Evolutionary conservation across 2,113 vertebrate genomes (phyloP).

Genomic region (Perca schrenkii): DNA sequence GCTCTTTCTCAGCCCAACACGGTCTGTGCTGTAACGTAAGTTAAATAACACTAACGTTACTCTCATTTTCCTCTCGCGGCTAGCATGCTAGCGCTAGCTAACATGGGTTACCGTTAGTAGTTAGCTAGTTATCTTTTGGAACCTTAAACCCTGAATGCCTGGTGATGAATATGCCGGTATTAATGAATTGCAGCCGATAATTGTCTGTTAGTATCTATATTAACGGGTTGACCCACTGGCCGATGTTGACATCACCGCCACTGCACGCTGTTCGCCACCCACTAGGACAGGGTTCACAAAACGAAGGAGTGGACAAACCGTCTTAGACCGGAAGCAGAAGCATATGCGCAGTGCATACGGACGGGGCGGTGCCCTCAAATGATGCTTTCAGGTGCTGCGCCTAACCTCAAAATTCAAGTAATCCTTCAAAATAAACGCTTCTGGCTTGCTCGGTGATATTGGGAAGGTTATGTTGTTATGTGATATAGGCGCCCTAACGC

Average conservation of each 20-base stretch:
- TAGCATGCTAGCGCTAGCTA: slow-evolving; percentile 67
- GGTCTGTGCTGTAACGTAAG: background rate
- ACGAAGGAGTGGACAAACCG: background rate
- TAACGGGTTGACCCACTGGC: slow-evolving; percentile 63
- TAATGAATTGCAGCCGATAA: background rate
- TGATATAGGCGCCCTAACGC: background rate
- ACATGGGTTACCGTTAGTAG: background rate
- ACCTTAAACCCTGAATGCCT: background rate
- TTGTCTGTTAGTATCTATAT: background rate
- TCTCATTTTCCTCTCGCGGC: slow-evolving; percentile 18
- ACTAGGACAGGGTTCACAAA: background rate
- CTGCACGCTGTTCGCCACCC: slow-evolving; percentile 53
- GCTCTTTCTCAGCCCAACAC: background rate
- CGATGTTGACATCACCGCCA: slow-evolving; percentile 68
- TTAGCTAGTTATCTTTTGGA: background rate
- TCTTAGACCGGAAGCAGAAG: background rate
- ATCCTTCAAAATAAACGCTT: background rate
- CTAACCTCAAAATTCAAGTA: background rate
- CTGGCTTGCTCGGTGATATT: background rate
- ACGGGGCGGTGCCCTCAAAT: background rate
- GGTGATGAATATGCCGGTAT: background rate
- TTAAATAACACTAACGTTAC: slow-evolving; percentile 1
- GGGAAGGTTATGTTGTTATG: too few relatives aligned
- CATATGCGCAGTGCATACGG: slow-evolving; percentile 46
- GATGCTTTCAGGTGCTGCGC: background rate